Percentiles rank a stretch among this genome's conserved stretches.
These are phyloP conservation scores for Mormyrus hasselquistii DNA, from an alignment of 2,797 vertebrate genomes.

Conservation along the genomic window DNA sequence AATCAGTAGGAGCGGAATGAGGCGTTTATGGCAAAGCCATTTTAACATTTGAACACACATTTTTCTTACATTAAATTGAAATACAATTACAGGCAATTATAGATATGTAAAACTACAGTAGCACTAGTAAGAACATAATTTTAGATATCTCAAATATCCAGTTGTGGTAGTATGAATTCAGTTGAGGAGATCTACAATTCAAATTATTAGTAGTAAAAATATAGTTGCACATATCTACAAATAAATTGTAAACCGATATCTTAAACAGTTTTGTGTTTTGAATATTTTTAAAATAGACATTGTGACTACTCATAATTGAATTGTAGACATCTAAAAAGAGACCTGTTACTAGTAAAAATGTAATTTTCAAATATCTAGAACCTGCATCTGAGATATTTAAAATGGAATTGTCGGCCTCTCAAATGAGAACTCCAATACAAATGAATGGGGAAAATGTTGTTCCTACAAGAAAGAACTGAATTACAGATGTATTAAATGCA, in stretches of 20 bases:
- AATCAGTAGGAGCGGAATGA: not conserved
- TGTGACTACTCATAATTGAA: not conserved
- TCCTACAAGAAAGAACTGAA: not conserved
- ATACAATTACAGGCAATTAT: not conserved
- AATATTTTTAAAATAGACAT: not conserved
- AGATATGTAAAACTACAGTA: not conserved
- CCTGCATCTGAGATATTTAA: not conserved
- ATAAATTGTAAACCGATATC: not conserved
- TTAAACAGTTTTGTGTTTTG: not conserved
- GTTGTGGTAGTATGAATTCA: too few species aligned
- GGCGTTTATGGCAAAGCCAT: not conserved
- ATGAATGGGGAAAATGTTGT: not conserved
- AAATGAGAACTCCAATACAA: not conserved
- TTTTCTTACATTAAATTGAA: not conserved
- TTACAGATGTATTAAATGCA: not conserved
- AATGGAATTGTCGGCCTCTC: not conserved
- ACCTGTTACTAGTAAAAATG: not conserved
- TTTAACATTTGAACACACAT: not conserved
- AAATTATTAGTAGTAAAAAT: too few species aligned
- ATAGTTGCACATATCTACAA: too few species aligned
- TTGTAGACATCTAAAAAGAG: not conserved
- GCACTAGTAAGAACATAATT: not conserved
- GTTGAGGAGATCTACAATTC: too few species aligned
- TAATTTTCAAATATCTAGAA: not conserved
- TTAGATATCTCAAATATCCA: not conserved